Base-by-base conservation (phyloP, 2,113 vertebrate genomes). In the Brachyhypopomus occidentalis region DNA sequence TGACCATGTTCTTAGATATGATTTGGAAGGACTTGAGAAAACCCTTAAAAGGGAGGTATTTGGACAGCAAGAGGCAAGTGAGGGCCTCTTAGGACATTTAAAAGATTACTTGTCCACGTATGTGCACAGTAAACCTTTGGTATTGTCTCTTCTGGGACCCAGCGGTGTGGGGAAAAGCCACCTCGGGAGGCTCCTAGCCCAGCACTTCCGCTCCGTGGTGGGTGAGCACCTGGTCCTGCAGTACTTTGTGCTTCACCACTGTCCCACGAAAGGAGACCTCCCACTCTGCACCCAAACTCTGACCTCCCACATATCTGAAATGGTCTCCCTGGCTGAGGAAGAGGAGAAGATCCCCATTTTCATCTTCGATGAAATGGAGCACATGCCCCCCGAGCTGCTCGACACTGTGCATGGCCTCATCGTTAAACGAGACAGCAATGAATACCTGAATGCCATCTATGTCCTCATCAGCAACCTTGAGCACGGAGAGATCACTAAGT, bases 101-200 rank as follows among this genome's bases (percentile, higher is more conserved):
- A 92, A 91, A 11, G 96, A 98, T 87, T 98, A 98, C 80, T 86
- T 99, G 84, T 96, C 96, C 41, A 98, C 96, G 2, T 98, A 98
- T 27, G 93, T 96, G 34, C 97, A 98, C 91, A 96, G 94, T 88
- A 96, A 95, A 78, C 97, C 97, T 3, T 91, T 99, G 79, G 95
- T 98, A 4, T 85, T 99, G 82, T 97, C 97, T n/a, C 69, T 99
- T 74, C 95, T 97, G 0, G 97, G 97, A 20, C 96, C 97, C 0
- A 91, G 89, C 0, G 97, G 97, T 0, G 97, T 98, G 1, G 97
- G 97, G 17, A 99, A 99, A 92, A 99, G 96, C 89, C 96, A 96
- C 45, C 87, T 97, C 64, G 97, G 97, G 0, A 94, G 96, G 75
- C 89, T 98, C 71, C 87, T 99, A 84, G 95, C 95, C 0, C 94